A percentile compares a stretch with the other conserved stretches of the same genome.
Conservation (phyloP, 2,113 vertebrate species). For the Muscicapa adusta region DNA sequence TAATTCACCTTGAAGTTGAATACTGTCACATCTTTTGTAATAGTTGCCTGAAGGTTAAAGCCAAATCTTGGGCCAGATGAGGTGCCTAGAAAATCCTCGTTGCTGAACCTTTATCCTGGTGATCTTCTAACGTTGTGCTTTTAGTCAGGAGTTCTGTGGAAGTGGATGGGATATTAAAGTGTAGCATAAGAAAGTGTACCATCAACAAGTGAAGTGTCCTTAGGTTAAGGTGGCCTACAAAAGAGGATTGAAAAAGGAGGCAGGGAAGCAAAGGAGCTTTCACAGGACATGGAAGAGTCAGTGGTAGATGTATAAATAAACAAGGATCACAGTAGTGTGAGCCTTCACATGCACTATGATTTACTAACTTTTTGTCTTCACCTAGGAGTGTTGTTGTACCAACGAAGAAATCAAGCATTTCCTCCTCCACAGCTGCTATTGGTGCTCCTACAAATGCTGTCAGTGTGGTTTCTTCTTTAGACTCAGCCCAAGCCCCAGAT, state of each 20-base stretch:
- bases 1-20: not conserved
- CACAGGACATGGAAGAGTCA: not conserved
- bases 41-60: not conserved
- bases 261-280: not conserved
- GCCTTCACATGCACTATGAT: not conserved
- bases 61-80: not conserved
- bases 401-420: conserved; percentile 80
- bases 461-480: conserved; percentile 85
- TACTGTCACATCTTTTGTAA: not conserved
- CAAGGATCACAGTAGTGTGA: not conserved
- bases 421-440: conserved; percentile 60
- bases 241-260: not conserved
- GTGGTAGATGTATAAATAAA: not conserved
- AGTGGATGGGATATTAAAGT: not conserved
- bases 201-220: not conserved
- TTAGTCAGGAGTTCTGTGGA: not conserved
- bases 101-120: not conserved
- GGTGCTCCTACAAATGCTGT: conserved; percentile 78
- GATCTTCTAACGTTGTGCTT: not conserved
- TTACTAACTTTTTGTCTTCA: not conserved
- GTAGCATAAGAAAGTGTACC: not conserved
- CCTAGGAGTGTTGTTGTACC: conserved; percentile 90
- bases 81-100: not conserved
- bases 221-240: not conserved
- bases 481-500: conserved; percentile 74